Evolutionary conservation across 2,113 vertebrate species (phyloP).

Genomic region (Rhabdomys dilectus): DNA sequence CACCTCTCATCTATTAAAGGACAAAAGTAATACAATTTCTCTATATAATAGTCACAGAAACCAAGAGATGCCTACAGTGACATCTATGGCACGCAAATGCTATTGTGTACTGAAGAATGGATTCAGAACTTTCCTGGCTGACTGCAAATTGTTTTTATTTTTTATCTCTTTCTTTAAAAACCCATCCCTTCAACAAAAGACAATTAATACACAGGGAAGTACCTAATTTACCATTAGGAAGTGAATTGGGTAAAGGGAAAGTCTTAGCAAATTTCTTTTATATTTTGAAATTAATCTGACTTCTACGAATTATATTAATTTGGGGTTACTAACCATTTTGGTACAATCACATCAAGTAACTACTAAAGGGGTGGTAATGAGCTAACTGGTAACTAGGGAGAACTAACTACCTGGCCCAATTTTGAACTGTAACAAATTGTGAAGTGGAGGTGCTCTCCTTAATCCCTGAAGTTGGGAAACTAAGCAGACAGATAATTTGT

Average conservation of each 20-base stretch:
- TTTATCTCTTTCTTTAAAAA: not conserved
- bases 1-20: not conserved
- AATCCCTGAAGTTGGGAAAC: not conserved
- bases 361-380: not conserved
- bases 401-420: not conserved
- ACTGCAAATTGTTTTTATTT: conserved; percentile 25
- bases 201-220: not conserved
- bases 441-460: not conserved
- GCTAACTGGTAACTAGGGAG: not conserved
- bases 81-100: not conserved
- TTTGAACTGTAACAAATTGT: not conserved
- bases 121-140: conserved; percentile 20
- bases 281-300: conserved; percentile 28
- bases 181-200: not conserved
- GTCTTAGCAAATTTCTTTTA: not conserved
- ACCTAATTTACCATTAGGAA: conserved; percentile 20
- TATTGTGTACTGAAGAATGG: not conserved
- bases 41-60: conserved; percentile 11
- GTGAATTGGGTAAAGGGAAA: not conserved
- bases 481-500: not conserved
- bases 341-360: not conserved
- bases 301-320: conserved; percentile 34
- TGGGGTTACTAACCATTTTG: not conserved
- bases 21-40: conserved; percentile 29
- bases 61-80: not conserved